A percentile compares a stretch with the other conserved stretches of the same genome.
phyloP scores from a whole-genome alignment of 2,888 invertebrate species.

The Cyrtodaria siliqua region DNA sequence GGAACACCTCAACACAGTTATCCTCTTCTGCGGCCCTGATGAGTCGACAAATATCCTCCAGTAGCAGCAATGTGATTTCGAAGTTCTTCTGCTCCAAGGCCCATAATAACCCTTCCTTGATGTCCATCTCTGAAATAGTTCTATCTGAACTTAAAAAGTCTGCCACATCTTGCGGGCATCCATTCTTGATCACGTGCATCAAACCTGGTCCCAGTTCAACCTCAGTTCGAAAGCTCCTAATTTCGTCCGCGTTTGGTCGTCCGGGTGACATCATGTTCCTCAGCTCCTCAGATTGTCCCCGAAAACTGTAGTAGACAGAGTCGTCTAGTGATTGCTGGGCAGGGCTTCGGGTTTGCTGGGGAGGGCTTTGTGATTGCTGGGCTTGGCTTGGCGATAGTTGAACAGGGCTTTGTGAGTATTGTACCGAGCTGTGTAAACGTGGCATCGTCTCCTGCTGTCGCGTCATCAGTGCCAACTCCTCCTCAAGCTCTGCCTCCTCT shows the following conservation, averaged over 20 bases:
- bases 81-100: slow-evolving; percentile 35
- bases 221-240: neutral
- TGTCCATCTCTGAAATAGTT: slow-evolving; percentile 45
- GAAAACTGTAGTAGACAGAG: slow-evolving; percentile 59
- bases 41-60: slow-evolving; percentile 48
- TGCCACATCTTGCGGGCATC: slow-evolving; percentile 32
- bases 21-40: slow-evolving; percentile 41
- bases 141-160: slow-evolving; percentile 46
- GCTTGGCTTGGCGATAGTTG: no score
- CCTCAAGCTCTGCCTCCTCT: slow-evolving; percentile 30
- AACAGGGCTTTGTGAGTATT: neutral
- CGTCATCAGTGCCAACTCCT: slow-evolving; percentile 41
- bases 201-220: neutral
- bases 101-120: slow-evolving; percentile 47
- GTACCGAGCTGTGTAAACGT: neutral
- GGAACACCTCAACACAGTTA: slow-evolving; percentile 46
- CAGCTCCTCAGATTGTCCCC: slow-evolving; percentile 52
- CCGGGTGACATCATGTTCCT: slow-evolving; percentile 2
- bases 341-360: no score
- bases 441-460: slow-evolving; percentile 9
- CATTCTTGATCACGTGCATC: slow-evolving; percentile 43
- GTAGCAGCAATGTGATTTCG: slow-evolving; percentile 34
- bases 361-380: slow-evolving; percentile 6
- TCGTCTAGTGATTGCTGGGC: slow-evolving; percentile 17
- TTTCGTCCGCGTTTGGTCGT: neutral